Evolutionary conservation across 1,140 invertebrate genomes (phyloP).

Genomic region (Sycophila sp.): DNA sequence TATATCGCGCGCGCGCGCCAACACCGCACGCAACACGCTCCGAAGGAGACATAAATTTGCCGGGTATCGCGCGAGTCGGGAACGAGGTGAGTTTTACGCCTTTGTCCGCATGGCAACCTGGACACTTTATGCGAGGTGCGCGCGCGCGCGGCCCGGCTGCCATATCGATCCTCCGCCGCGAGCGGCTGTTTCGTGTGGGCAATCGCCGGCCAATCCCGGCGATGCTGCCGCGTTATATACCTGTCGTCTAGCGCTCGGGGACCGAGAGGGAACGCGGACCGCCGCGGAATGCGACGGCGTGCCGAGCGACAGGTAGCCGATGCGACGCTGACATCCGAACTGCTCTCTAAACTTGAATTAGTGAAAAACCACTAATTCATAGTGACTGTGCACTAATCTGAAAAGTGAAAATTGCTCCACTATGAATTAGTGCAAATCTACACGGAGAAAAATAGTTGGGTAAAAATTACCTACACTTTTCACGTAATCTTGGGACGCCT

Average conservation of each 20-base stretch:
- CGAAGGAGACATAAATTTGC: constrained; percentile 37
- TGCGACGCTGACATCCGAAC: no score
- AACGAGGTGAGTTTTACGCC: constrained; percentile 32
- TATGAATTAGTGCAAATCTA: no score
- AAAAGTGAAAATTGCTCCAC: no score
- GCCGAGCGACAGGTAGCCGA: constrained; percentile 25
- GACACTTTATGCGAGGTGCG: no score
- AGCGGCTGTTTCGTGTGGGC: constrained; percentile 28
- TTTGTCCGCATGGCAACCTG: constrained; percentile 29
- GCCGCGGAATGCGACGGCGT: constrained; percentile 8
- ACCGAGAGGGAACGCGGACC: background rate
- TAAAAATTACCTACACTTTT: no score
- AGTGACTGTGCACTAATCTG: no score
- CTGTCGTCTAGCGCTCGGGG: background rate
- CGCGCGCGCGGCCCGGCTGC: background rate
- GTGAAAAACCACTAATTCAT: no score
- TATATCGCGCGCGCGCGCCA: background rate
- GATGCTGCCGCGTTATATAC: no score
- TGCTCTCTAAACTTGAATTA: no score
- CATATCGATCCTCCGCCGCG: background rate
- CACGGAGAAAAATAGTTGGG: no score
- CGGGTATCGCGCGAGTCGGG: constrained; percentile 28
- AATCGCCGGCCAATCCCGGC: constrained; percentile 23
- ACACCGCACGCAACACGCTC: background rate
- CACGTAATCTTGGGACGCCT: no score